phyloP scores from a whole-genome alignment of 2,888 invertebrate species.

The Drosophila atroscutellata region DNA sequence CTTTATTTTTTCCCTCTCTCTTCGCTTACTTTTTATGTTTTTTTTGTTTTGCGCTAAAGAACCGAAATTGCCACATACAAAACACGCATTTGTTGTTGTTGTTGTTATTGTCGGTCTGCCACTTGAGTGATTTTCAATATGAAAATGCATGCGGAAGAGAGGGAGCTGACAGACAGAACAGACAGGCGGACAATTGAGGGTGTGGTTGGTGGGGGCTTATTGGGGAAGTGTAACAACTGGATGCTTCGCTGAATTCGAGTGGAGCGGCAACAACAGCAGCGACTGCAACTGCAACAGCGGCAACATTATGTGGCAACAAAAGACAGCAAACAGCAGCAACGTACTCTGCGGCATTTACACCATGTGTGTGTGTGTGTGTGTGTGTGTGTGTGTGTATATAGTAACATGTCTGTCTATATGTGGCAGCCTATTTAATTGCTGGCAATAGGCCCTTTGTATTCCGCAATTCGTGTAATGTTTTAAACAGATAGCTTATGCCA shows the following conservation, averaged over 20 bases:
- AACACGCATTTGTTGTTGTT: constrained; percentile 23
- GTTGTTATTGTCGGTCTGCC: constrained; percentile 67
- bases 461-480: constrained; percentile 19
- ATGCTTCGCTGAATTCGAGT: constrained; percentile 12
- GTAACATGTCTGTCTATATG: constrained; percentile 22
- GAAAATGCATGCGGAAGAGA: constrained; percentile 68
- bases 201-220: constrained; percentile 13
- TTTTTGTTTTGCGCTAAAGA: constrained; percentile 47
- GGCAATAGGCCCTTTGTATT: constrained; percentile 28
- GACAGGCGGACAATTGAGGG: constrained; percentile 20
- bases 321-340: constrained; percentile 46
- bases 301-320: constrained; percentile 69
- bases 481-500: constrained; percentile 21
- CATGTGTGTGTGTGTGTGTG: constrained; percentile 21
- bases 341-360: constrained; percentile 64
- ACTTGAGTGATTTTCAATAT: constrained; percentile 79
- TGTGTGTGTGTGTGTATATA: neutral
- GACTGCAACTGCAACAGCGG: constrained; percentile 13
- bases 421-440: constrained; percentile 48
- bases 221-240: constrained; percentile 45
- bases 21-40: constrained; percentile 8
- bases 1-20: neutral
- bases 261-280: neutral
- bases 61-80: constrained; percentile 59
- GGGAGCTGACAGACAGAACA: constrained; percentile 61